phyloP scores from a whole-genome alignment of 1,140 invertebrate species.

The Trypoxylus dichotomus region DNA sequence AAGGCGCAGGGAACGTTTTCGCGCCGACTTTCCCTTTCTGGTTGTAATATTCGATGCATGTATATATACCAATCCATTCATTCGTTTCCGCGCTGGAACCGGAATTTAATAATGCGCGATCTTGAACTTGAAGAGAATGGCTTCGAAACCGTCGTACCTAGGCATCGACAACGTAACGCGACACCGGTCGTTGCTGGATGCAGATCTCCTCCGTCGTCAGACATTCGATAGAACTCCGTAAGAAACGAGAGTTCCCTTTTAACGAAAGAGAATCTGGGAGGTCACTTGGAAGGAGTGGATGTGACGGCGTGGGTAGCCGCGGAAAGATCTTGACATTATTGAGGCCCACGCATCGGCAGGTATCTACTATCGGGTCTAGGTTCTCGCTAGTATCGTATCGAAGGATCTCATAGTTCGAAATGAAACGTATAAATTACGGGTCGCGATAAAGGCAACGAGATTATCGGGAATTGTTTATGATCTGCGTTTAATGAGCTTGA shows the following conservation, averaged over 20 bases:
- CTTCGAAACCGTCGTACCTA: neutral
- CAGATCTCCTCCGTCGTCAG: neutral
- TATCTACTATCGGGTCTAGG: neutral
- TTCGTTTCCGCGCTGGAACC: neutral
- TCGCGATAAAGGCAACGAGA: no score
- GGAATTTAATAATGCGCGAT: conserved; percentile 3
- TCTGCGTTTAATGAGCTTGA: no score
- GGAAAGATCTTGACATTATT: conserved; percentile 13
- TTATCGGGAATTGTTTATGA: no score
- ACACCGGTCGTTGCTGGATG: neutral
- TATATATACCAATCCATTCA: neutral
- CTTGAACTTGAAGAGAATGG: neutral
- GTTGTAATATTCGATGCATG: neutral
- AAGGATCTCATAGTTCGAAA: neutral
- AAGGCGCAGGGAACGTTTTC: neutral
- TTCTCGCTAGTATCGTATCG: neutral
- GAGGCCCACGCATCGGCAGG: conserved; percentile 10
- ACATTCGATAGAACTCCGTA: neutral
- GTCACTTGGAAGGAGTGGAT: conserved; percentile 1
- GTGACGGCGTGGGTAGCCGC: conserved; percentile 7
- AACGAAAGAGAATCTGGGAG: conserved; percentile 15
- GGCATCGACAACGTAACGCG: neutral
- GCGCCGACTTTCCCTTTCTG: conserved; percentile 2
- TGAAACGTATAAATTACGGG: neutral
- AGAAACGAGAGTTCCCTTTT: neutral